phyloP scores from a whole-genome alignment of 92 coral and sea anemone species.

The Zoanthus solanderi region DNA sequence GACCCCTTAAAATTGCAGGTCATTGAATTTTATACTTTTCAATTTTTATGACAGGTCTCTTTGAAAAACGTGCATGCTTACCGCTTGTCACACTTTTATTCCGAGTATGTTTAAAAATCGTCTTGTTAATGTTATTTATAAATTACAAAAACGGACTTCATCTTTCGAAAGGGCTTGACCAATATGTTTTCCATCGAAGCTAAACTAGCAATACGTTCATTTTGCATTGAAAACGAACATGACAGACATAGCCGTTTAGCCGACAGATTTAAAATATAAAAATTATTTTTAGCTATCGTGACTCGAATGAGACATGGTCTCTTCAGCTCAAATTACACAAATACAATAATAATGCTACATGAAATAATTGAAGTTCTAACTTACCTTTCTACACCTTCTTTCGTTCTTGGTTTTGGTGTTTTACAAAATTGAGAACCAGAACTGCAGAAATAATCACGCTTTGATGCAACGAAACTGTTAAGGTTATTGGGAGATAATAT shows the following conservation, averaged over 20 bases:
- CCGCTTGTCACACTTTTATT: slow-evolving; percentile 3
- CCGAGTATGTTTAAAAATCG: neutral
- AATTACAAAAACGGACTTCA: neutral
- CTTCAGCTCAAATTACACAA: slow-evolving; percentile 16
- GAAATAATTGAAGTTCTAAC: neutral
- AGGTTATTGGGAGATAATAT: slow-evolving; percentile 39
- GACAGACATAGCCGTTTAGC: slow-evolving; percentile 3
- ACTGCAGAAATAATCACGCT: slow-evolving; percentile 24
- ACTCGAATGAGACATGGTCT: slow-evolving; percentile 4
- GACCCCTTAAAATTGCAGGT: neutral
- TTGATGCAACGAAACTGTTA: slow-evolving; percentile 33
- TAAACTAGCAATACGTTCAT: neutral
- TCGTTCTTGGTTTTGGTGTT: neutral
- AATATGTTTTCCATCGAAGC: neutral
- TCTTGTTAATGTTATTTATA: neutral
- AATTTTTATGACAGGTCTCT: slow-evolving; percentile 24
- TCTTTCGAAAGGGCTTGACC: neutral
- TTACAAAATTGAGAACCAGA: neutral
- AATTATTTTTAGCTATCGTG: slow-evolving; percentile 35
- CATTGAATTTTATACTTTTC: neutral
- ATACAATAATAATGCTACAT: neutral
- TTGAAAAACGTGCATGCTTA: neutral
- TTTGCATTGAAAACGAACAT: neutral
- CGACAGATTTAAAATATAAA: slow-evolving; percentile 41
- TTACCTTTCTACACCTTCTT: neutral